Base-by-base conservation (phyloP, 2,113 vertebrate species). In the Hippocampus zosterae region DNA sequence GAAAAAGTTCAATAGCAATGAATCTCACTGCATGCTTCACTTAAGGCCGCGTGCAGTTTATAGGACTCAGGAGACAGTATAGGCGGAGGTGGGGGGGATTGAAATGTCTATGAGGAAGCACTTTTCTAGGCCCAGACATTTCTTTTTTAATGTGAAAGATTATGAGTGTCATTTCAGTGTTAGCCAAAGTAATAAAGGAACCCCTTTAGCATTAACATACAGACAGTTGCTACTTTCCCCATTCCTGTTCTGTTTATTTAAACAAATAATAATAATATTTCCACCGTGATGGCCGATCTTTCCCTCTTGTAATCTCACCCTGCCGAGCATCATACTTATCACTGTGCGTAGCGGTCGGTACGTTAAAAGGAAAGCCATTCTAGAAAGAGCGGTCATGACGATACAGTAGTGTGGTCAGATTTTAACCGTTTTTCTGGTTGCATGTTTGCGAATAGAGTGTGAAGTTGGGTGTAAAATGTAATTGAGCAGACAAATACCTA, bases 291-390 rank as follows among this genome's bases (percentile, higher is more conserved):
- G 73, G 86, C 66, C 83, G 70, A 84, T 82, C 74, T 82, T 81
- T 77, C 78, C 77, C 69, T 81, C 70, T 73, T 77, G 70, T 65
- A 77, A 69, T 82, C 68, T 74, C 60, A 83, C 27, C 74, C 69
- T 83, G 79, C 68, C 74, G 69, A 87, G 84, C 81, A 71, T 81
- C 85, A 89, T 88, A 78, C 65, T 84, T 83, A 88, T 86, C 84
- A 71, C 66, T 50, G 63, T 67, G 69, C 71, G 73, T 12, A 57
- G 68, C 85, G 9, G 40, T 11, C 41, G 9, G 41, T 11, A 42
- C 41, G 2, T 42, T 76, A 88, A 85, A 74, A 55, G 70, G 56
- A 87, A 88, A 90, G 89, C 78, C 82, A 88, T 85, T 85, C 81
- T 79, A 78, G 85, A 71, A 76, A 41, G 78, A 59, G 69, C 8